phyloP scores from a whole-genome alignment of 2,797 vertebrate genomes.

The Lemur catta region DNA sequence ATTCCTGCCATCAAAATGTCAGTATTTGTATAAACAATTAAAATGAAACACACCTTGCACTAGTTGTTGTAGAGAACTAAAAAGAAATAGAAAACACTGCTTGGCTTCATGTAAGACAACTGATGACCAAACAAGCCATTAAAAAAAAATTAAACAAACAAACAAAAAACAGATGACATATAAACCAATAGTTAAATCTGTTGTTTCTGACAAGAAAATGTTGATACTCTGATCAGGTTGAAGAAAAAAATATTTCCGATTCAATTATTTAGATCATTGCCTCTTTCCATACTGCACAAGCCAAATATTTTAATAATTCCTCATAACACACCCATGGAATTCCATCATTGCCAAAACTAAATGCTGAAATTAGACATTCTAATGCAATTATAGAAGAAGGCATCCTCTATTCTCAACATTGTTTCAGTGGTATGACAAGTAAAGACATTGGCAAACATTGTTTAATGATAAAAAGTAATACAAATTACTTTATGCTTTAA shows the following conservation, averaged over 20 bases:
- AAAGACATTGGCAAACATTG: background rate
- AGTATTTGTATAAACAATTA: background rate
- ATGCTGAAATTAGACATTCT: background rate
- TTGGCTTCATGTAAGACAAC: background rate
- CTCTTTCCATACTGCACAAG: background rate
- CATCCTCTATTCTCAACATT: background rate
- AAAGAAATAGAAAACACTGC: background rate
- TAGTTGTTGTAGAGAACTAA: background rate
- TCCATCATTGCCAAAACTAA: background rate
- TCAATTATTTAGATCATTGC: background rate
- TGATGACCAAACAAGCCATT: background rate
- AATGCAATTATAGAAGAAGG: background rate
- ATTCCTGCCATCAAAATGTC: constrained; percentile 18
- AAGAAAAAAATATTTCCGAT: background rate
- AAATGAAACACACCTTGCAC: background rate
- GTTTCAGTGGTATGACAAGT: background rate
- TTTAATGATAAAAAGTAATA: background rate
- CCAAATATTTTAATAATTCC: background rate
- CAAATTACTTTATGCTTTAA: background rate
- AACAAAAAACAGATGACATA: background rate
- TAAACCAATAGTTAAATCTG: background rate
- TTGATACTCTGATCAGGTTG: background rate
- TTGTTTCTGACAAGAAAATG: background rate
- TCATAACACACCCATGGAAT: background rate
- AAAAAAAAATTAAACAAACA: background rate